A percentile compares a stretch with the other conserved stretches of the same genome.
Conservation (phyloP, 2,888 invertebrate genomes). For the Aporophyla nigra region DNA sequence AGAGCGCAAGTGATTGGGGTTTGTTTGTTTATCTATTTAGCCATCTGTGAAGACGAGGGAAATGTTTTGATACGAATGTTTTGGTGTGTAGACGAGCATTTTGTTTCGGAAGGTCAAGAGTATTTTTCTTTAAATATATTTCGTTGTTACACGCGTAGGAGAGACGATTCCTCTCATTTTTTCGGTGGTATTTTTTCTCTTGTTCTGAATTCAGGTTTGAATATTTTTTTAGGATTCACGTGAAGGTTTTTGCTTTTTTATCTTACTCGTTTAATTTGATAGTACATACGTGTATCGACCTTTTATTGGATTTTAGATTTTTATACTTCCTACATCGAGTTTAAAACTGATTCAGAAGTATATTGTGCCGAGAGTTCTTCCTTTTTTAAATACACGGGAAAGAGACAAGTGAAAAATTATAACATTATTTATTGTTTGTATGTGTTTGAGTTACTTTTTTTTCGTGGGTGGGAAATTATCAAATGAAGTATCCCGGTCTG, state of each 20-base stretch:
- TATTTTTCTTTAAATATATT: conserved; percentile 3
- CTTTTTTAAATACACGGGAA: not conserved
- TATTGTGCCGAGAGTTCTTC: too few relatives aligned
- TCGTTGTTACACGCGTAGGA: not conserved
- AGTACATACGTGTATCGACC: too few relatives aligned
- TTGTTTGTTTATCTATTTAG: conserved; percentile 56
- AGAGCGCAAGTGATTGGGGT: conserved; percentile 55
- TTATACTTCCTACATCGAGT: not conserved
- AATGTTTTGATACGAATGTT: conserved; percentile 40
- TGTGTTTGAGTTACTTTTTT: too few relatives aligned
- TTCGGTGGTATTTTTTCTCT: not conserved
- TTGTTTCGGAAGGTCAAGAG: conserved; percentile 27
- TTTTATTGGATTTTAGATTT: not conserved
- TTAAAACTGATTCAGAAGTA: not conserved
- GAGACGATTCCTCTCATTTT: not conserved
- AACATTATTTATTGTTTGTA: not conserved
- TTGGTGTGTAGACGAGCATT: conserved; percentile 27
- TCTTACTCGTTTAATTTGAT: not conserved
- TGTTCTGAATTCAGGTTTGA: not conserved
- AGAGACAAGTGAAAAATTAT: not conserved
- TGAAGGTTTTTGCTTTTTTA: not conserved
- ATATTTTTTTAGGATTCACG: not conserved
- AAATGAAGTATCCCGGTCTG: too few relatives aligned
- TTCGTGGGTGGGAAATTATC: too few relatives aligned
- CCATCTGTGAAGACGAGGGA: conserved; percentile 26